phyloP scores from a whole-genome alignment of 2,113 vertebrate species.

The Pristiophorus japonicus region DNA sequence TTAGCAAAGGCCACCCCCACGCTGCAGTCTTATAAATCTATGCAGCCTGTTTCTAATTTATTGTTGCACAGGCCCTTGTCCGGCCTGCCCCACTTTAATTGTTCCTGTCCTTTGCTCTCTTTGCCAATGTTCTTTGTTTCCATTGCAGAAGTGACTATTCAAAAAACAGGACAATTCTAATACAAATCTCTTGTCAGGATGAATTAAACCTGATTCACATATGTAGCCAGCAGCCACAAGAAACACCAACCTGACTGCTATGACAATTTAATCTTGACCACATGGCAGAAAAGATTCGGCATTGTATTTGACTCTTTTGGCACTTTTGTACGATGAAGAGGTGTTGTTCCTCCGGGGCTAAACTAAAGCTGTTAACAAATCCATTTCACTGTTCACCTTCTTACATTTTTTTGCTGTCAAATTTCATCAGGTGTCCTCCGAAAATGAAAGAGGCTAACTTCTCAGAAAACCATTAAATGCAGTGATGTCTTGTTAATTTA shows the following conservation, averaged over 20 bases:
- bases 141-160: not conserved
- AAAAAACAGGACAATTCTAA: not conserved
- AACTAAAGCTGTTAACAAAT: slow-evolving; percentile 20
- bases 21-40: not conserved
- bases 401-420: slow-evolving; percentile 24
- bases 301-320: not conserved
- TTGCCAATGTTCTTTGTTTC: not conserved
- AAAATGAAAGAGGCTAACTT: not conserved
- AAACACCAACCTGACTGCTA: not conserved
- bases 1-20: not conserved
- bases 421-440: not conserved
- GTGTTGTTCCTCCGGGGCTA: not conserved
- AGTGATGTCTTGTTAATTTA: not conserved
- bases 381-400: not conserved
- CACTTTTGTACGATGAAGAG: not conserved
- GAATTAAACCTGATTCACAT: not conserved
- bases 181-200: not conserved
- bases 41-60: not conserved
- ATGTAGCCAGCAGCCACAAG: not conserved
- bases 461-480: slow-evolving; percentile 15
- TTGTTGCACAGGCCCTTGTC: not conserved
- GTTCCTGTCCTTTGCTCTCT: not conserved
- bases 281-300: not conserved
- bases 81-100: not conserved
- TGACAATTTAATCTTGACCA: not conserved